Conservation (phyloP, 2,888 invertebrate species). For the Parnassius mnemosyne region DNA sequence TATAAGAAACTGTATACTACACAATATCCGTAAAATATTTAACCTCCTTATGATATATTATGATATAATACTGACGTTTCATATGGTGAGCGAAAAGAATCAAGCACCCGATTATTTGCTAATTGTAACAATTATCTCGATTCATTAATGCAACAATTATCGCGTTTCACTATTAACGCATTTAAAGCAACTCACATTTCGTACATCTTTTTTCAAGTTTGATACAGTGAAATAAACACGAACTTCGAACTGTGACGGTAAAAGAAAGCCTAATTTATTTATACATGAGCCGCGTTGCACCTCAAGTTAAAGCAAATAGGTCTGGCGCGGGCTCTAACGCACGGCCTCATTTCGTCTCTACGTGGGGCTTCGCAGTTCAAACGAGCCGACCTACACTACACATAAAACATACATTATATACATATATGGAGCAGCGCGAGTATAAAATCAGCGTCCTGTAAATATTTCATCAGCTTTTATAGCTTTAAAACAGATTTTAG, state of each 20-base stretch:
- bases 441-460: slow-evolving; percentile 7
- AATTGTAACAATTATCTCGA: too few species aligned
- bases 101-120: too few species aligned
- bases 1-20: too few species aligned
- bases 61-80: too few species aligned
- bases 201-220: not conserved
- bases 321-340: slow-evolving; percentile 39
- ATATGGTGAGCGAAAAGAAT: too few species aligned
- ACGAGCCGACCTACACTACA: slow-evolving; percentile 28
- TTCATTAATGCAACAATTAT: too few species aligned
- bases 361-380: slow-evolving; percentile 54
- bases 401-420: not conserved
- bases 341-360: slow-evolving; percentile 53
- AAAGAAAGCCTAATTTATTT: slow-evolving; percentile 19
- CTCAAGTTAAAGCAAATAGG: slow-evolving; percentile 35
- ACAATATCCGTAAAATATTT: too few species aligned
- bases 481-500: slow-evolving; percentile 5
- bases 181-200: too few species aligned
- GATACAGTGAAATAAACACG: not conserved
- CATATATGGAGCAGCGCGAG: not conserved
- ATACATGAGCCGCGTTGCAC: slow-evolving; percentile 15
- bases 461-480: not conserved
- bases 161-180: too few species aligned
- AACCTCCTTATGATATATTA: too few species aligned
- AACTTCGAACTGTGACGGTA: not conserved